These are phyloP conservation scores for Leucophenga varia DNA, from an alignment of 1,140 invertebrate species.

Conservation along the genomic window DNA sequence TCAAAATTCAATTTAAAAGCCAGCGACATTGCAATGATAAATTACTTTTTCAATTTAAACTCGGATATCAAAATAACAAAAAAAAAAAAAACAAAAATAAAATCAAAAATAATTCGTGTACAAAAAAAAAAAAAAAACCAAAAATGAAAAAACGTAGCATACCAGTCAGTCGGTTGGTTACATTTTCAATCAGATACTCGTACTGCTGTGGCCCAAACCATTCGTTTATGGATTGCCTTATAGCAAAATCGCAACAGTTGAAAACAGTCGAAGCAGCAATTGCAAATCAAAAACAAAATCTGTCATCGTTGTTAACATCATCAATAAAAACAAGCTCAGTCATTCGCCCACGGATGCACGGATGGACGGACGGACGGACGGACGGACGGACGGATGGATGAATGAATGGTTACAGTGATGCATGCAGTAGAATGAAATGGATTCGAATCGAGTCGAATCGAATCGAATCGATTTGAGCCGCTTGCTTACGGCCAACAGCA, in stretches of 20 bases:
- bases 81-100: slow-evolving; percentile 2
- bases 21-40: slow-evolving; percentile 20
- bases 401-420: too few species aligned
- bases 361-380: too few species aligned
- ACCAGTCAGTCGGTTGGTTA: too few species aligned
- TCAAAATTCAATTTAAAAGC: slow-evolving; percentile 11
- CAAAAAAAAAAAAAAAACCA: background rate
- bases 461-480: too few species aligned
- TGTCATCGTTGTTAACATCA: too few species aligned
- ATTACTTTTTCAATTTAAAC: slow-evolving; percentile 15
- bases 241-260: too few species aligned
- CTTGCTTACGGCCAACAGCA: too few species aligned
- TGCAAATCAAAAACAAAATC: slow-evolving; percentile 3
- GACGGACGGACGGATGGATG: too few species aligned
- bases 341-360: background rate
- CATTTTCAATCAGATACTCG: slow-evolving; percentile 2
- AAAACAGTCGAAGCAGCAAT: too few species aligned
- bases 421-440: too few species aligned
- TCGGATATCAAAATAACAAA: background rate
- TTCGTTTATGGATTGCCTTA: background rate
- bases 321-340: background rate
- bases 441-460: too few species aligned
- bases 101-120: background rate
- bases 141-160: slow-evolving; percentile 1
- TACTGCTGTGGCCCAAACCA: too few species aligned